Percentiles rank a stretch among this genome's conserved stretches.
Conservation (phyloP, 2,797 vertebrate genomes). For the Neosilurus hyrtlii region DNA sequence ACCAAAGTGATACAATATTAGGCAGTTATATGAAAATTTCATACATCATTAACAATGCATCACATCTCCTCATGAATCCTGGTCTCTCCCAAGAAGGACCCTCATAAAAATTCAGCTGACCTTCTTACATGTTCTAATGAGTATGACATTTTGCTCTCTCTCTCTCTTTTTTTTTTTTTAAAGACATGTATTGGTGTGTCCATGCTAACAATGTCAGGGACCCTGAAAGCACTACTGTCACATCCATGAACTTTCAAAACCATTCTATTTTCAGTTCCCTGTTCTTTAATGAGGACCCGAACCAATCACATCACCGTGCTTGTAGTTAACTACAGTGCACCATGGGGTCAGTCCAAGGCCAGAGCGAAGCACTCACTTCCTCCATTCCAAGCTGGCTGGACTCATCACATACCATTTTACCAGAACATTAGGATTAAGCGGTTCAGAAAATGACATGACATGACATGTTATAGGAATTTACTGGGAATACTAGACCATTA, state of each 20-base stretch:
- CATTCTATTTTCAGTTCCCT: background rate
- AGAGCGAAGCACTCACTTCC: conserved; percentile 11
- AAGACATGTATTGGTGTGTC: background rate
- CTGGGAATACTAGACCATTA: conserved; percentile 17
- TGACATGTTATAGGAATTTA: background rate
- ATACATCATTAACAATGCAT: conserved; percentile 1
- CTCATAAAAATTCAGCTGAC: background rate
- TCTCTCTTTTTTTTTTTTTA: too few relatives aligned
- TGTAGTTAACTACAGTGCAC: background rate
- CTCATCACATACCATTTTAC: background rate
- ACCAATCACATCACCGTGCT: background rate
- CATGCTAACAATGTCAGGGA: background rate
- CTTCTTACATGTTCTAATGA: too few relatives aligned
- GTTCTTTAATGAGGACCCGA: background rate
- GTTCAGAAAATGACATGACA: too few relatives aligned
- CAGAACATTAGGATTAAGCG: too few relatives aligned
- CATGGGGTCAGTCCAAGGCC: conserved; percentile 3
- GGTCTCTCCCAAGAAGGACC: background rate
- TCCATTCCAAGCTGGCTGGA: background rate
- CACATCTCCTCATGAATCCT: background rate
- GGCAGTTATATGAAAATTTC: background rate
- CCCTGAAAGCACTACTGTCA: background rate
- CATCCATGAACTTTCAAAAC: background rate
- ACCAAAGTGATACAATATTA: background rate
- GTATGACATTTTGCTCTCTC: too few relatives aligned